Base-by-base conservation (phyloP, 2,888 invertebrate species). In the Drosophila cracens region DNA sequence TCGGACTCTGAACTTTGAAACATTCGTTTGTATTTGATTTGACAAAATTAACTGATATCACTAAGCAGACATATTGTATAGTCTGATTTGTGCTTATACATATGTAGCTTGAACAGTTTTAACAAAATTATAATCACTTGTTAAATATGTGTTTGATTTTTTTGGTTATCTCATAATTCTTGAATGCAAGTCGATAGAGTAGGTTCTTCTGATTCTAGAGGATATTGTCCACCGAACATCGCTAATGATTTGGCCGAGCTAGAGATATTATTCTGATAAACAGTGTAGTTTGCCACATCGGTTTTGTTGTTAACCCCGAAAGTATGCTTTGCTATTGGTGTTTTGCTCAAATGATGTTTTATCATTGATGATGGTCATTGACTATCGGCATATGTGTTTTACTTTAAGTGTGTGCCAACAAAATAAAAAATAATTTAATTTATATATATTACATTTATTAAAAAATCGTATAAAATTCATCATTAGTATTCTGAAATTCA, bases 1-100 rank as follows among this genome's bases (percentile, higher is more conserved):
- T 34, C 10, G 48, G 10, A 16, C 34, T 16, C 13, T 36, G 43
- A 43, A 65, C 36, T 65, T 56, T 65, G 57, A 56, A 33, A 64
- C 25, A 11, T 4, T 38, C n/a, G 27, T 27, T 54, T 1, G 18
- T 5, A 11, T n/a, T n/a, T 43, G 8, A 21, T 46, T 21, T 46
- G 46, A 21, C 16, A 8, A 46, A 13, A 40, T n/a, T n/a, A n/a
- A n/a, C 10, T 40, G n/a, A n/a, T 40, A 4, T n/a, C 31, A 31
- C 31, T 10, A 31, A 31, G 31, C 31, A 31, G 10, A 10, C 31
- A 31, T 31, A 31, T 3, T 31, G 10, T 31, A 31, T 10, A 31
- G 31, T 31, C 31, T 10, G 31, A 2, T 10, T 10, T 31, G 31
- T 31, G 31, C 10, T 31, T 10, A 31, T 29, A 29, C 29, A 29